These are phyloP conservation scores for Eulemur macaco DNA, from an alignment of 2,113 vertebrate species.

Conservation along the genomic window DNA sequence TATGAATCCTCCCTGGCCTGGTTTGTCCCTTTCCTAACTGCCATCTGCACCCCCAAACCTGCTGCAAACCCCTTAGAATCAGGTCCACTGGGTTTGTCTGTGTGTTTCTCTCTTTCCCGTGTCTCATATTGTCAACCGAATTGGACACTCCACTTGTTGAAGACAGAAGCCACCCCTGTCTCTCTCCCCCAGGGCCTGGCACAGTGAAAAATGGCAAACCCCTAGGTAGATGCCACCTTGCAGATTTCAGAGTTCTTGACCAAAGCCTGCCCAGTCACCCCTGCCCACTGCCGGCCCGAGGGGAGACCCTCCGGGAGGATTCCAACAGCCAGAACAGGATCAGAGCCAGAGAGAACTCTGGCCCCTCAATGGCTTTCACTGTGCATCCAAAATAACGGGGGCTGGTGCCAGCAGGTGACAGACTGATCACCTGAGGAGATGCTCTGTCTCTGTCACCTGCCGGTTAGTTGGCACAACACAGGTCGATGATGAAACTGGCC, in stretches of 20 bases:
- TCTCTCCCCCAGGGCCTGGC: not conserved
- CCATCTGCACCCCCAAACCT: rapidly evolving
- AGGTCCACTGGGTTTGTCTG: rapidly evolving
- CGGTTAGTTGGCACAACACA: not conserved
- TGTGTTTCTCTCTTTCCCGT: not conserved
- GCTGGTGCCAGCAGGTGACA: not conserved
- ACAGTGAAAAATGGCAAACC: not conserved
- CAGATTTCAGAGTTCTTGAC: not conserved
- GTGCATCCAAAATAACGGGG: not conserved
- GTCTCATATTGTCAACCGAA: not conserved
- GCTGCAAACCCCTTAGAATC: not conserved
- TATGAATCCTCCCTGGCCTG: rapidly evolving
- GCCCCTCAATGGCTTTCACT: too few species aligned
- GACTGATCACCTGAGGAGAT: not conserved
- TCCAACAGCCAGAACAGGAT: not conserved
- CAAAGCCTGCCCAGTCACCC: not conserved
- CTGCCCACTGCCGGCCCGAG: too few species aligned
- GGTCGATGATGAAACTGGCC: not conserved
- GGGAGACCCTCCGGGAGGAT: not conserved
- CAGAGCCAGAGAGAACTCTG: not conserved
- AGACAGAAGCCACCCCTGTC: not conserved
- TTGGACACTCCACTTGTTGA: not conserved
- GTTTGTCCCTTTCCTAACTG: not conserved
- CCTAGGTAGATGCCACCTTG: not conserved
- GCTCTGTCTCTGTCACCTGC: not conserved